A percentile compares a stretch with the other conserved stretches of the same genome.
These are phyloP conservation scores for Myzus persicae DNA, from an alignment of 1,140 invertebrate genomes.

Conservation along the genomic window DNA sequence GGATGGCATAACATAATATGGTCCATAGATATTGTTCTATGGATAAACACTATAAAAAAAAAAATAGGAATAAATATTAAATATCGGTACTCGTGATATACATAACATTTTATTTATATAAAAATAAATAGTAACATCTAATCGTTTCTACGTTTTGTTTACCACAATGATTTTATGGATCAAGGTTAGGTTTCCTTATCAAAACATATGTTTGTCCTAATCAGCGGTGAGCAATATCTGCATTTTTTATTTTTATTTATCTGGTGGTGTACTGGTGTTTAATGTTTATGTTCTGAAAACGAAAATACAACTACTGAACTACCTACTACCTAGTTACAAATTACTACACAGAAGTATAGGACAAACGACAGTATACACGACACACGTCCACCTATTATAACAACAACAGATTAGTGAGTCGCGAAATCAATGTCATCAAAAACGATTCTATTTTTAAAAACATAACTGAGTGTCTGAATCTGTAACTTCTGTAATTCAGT, in stretches of 20 bases:
- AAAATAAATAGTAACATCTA: too few relatives aligned
- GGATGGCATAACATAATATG: too few relatives aligned
- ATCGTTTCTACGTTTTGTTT: background rate
- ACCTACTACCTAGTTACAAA: too few relatives aligned
- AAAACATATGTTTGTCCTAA: background rate
- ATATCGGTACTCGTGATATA: too few relatives aligned
- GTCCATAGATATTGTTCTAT: too few relatives aligned
- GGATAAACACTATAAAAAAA: too few relatives aligned
- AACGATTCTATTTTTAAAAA: slow-evolving; percentile 26
- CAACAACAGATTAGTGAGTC: background rate
- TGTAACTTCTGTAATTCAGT: background rate
- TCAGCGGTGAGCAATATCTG: background rate
- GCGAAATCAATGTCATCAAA: background rate
- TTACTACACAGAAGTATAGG: too few relatives aligned
- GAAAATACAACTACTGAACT: background rate
- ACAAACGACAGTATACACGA: background rate
- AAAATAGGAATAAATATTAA: too few relatives aligned
- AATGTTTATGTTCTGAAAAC: background rate
- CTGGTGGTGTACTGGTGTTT: too few relatives aligned
- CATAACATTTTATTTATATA: too few relatives aligned
- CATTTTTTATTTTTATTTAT: background rate
- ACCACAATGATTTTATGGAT: too few relatives aligned
- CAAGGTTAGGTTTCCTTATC: background rate
- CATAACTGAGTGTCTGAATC: background rate
- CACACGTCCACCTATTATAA: background rate